Base-by-base conservation (phyloP, 2,888 invertebrate genomes). In the Lacanobia oleracea region DNA sequence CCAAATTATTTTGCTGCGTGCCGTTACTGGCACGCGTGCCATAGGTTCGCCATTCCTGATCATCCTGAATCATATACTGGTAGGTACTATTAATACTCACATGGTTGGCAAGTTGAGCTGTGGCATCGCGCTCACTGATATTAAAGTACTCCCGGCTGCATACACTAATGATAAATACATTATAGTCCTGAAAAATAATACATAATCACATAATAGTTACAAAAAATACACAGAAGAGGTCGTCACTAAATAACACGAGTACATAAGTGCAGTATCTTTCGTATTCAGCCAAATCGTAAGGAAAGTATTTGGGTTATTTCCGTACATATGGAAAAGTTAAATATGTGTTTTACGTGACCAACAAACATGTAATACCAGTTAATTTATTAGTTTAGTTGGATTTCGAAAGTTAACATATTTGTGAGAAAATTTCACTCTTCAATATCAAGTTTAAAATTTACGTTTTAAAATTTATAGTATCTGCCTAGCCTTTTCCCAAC, bases 81-180 rank as follows among this genome's bases (percentile, higher is more conserved):
- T 27, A 27, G 27, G 27, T 27, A 27, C 27, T 27, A 27, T 27
- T 27, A 27, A 27, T 27, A 27, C 94, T 94, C 87, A 97, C 97
- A 94, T 86, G 70, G 94, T 90, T 0, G 98, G 97, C 70, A 98
- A 91, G n/a, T 94, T 89, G 6, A 97, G 85, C 0, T 96, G 94
- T 1, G 97, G 97, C 81, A 97, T 96, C 0, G 98, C 97, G 1
- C 97, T 97, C 5, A 97, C 79, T 0, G 99, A 96, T 83, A 99
- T 96, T 10, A 98, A 92, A 14, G 98, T 92, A 86, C 98, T 98
- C n/a, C 99, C 99, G 8, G 97, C 67, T 0, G 98, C 98, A 90
- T 99, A 99, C 27, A 99, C 96, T 54, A 98, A 94, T 7, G 99
- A 99, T 23, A 99, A 94, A 92, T 98, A 99, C 50, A 99, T 94